Evolutionary conservation across 2,113 vertebrate species (phyloP), one percentile per base, ranked within the genome.

Genomic region (Solea solea): DNA sequence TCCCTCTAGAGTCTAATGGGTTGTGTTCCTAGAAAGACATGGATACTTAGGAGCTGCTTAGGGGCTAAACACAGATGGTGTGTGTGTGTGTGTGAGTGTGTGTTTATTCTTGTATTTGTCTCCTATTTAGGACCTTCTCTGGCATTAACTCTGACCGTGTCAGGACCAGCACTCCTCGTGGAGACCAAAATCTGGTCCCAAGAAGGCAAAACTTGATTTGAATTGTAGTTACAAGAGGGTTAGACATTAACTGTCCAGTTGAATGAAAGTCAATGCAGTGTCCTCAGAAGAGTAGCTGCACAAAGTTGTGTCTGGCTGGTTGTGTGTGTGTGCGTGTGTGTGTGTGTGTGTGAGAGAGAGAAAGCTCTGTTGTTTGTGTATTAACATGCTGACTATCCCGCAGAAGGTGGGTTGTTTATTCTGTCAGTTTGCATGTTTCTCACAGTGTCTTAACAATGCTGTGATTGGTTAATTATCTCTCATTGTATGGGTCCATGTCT

Each of bases 1-100:
- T 77, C 74, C 81, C 75, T 83, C 65, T 50, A 54, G 69, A 84
- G 88, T 72, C 80, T 83, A 87, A 86, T 83, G 72, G 70, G 41
- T 80, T 85, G 83, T 88, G 59, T 79, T 90, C 72, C 73, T 78
- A 61, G 78, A 86, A 80, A 87, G 72, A 82, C 83, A 82, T 42
- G 42, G 78, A 84, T 86, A 85, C 72, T 86, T 81, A 82, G 81
- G 70, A 83, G 75, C 74, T 68, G 76, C 76, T 87, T 86, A 81
- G 72, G 78, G 83, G 69, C 67, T 69, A 25, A 77, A 65, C 69
- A 56, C 80, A 85, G 75, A 83, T 78, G 69, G 76, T 25, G 11
- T n/a, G n/a, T n/a, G n/a, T n/a, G n/a, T 49, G 44, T 76, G 63
- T 71, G 73, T 77, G 27, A 64, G 71, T 34, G 16, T 62, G 21